Evolutionary conservation across 2,888 invertebrate species (phyloP).

Genomic region (Drosophila barbarae): DNA sequence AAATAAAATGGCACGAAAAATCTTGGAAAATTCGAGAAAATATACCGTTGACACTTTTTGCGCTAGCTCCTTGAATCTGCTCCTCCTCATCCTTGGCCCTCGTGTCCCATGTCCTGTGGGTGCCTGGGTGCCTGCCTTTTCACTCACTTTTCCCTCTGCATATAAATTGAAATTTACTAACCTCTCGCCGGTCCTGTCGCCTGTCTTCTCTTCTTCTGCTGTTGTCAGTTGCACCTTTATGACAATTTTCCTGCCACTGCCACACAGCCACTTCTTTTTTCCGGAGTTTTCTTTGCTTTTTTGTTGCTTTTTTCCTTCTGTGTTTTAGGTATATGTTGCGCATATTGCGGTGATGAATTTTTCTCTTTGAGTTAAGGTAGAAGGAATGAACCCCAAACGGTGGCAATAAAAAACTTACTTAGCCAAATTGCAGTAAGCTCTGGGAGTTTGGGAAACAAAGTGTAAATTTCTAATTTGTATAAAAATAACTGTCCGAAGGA

Average conservation of each 20-base stretch:
- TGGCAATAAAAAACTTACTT: conserved; percentile 66
- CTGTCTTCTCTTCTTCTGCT: conserved; percentile 18
- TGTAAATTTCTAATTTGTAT: conserved; percentile 60
- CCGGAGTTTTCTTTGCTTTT: conserved; percentile 26
- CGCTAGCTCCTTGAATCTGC: conserved; percentile 30
- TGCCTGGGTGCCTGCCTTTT: conserved; percentile 44
- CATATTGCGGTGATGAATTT: conserved; percentile 77
- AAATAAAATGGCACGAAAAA: conserved; percentile 51
- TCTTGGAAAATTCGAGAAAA: conserved; percentile 71
- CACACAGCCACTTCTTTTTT: conserved; percentile 61
- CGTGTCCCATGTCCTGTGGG: conserved; percentile 32
- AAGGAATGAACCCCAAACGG: conserved; percentile 29
- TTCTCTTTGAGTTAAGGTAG: conserved; percentile 71
- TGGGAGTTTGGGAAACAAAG: conserved; percentile 29
- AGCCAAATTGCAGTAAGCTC: conserved; percentile 65
- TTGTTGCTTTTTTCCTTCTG: conserved; percentile 12
- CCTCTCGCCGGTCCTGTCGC: conserved; percentile 20
- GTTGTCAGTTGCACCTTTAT: conserved; percentile 77
- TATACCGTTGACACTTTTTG: conserved; percentile 72
- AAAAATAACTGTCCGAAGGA: conserved; percentile 47
- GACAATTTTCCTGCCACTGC: conserved; percentile 69
- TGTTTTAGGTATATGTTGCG: conserved; percentile 53
- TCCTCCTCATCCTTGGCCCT: conserved; percentile 17
- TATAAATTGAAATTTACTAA: conserved; percentile 79
- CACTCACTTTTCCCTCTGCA: conserved; percentile 75